Conservation (phyloP, 2,113 vertebrate species). For the Maccullochella peelii region DNA sequence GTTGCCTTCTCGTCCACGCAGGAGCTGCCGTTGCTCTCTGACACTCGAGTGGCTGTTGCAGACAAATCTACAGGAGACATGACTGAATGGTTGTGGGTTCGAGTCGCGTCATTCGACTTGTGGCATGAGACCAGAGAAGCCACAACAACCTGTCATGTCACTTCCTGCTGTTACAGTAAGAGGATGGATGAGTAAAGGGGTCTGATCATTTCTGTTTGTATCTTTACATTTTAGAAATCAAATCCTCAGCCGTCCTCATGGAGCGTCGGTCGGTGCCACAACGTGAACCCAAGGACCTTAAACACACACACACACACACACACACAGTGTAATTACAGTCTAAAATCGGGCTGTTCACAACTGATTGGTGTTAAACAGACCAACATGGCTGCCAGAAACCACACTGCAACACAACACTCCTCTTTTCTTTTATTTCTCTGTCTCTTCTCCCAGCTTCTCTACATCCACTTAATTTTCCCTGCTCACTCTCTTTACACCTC, state of each 20-base stretch:
- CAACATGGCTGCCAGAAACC: constrained; percentile 15
- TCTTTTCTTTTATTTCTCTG: neutral
- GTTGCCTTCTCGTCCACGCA: no score
- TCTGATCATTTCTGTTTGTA: neutral
- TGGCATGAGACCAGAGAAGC: no score
- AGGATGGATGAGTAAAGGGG: no score
- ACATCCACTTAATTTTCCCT: neutral
- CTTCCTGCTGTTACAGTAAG: no score
- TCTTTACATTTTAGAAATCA: no score
- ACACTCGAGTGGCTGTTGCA: no score
- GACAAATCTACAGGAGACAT: no score
- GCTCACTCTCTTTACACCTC: neutral
- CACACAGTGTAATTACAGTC: neutral
- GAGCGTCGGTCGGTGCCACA: neutral
- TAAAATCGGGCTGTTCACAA: neutral
- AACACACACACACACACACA: constrained; percentile 23
- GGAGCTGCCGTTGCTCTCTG: no score
- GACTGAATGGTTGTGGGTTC: no score
- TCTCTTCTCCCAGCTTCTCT: neutral
- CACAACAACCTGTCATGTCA: no score
- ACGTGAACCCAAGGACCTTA: neutral
- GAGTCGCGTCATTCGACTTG: no score
- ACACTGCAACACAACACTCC: neutral
- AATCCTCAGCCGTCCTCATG: neutral
- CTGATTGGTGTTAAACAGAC: constrained; percentile 20